Evolutionary conservation across 1,140 invertebrate species (phyloP).

Genomic region (Hirudo medicinalis): DNA sequence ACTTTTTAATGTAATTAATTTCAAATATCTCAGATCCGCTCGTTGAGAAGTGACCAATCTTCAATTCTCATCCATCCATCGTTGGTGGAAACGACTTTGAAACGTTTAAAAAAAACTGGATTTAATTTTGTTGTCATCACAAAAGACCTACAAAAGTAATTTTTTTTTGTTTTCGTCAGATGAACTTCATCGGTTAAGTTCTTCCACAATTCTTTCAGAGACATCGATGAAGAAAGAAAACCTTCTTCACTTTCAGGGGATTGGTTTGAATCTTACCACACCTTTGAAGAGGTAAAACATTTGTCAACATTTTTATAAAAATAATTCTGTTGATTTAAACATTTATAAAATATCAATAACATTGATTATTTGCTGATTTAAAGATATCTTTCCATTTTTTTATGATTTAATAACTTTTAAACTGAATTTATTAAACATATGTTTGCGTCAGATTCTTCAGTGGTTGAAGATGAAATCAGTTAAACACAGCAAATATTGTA

Average conservation of each 20-base stretch:
- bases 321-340: too few relatives aligned
- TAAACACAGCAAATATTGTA: not conserved
- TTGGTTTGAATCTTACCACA: slow-evolving; percentile 4
- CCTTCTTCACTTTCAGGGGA: not conserved
- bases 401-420: not conserved
- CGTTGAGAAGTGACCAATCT: not conserved
- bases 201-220: not conserved
- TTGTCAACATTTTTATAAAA: not conserved
- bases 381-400: not conserved
- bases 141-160: not conserved
- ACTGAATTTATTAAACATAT: not conserved
- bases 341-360: not conserved
- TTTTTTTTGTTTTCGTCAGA: too few relatives aligned
- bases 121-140: not conserved
- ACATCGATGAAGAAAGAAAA: not conserved
- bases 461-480: not conserved
- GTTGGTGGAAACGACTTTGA: not conserved
- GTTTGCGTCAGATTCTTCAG: not conserved
- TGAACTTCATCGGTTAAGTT: too few relatives aligned
- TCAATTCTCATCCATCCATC: not conserved
- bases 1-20: too few relatives aligned
- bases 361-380: not conserved
- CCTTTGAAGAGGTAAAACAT: not conserved
- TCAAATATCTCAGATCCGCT: too few relatives aligned
- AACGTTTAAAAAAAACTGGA: not conserved